These are phyloP conservation scores for Adrianichthys oophorus DNA, from an alignment of 2,797 vertebrate genomes.

Conservation along the genomic window DNA sequence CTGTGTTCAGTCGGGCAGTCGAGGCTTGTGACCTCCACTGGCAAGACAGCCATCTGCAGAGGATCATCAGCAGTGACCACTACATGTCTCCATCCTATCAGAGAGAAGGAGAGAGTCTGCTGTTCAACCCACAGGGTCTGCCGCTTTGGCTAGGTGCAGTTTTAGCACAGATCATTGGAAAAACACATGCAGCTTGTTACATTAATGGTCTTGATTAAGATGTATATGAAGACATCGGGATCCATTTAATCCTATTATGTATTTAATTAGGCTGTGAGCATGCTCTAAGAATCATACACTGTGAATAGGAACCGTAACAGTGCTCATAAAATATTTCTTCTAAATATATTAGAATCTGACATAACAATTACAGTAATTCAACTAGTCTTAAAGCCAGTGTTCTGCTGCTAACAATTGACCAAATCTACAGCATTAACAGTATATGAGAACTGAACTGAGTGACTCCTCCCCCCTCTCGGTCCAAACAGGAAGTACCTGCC, in stretches of 20 bases:
- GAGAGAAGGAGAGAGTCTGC: conserved; percentile 90
- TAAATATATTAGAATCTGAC: conserved; percentile 39
- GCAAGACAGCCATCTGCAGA: conserved; percentile 98
- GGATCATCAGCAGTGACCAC: conserved; percentile 97
- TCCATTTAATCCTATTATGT: background rate
- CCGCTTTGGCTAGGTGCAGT: conserved; percentile 91
- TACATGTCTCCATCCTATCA: conserved; percentile 93
- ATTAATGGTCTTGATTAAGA: background rate
- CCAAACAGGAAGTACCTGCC: too few relatives aligned
- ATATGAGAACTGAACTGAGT: conserved; percentile 39
- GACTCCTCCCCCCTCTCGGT: too few relatives aligned
- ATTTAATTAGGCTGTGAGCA: background rate
- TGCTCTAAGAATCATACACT: background rate
- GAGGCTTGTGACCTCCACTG: conserved; percentile 97
- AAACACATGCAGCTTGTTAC: background rate
- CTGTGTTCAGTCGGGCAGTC: conserved; percentile 92
- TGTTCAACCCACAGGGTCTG: conserved; percentile 95
- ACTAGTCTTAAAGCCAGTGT: conserved; percentile 65
- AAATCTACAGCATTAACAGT: conserved; percentile 73
- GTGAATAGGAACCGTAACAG: background rate
- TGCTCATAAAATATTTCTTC: conserved; percentile 12
- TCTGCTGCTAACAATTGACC: conserved; percentile 69
- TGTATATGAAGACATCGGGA: background rate
- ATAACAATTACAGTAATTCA: conserved; percentile 47
- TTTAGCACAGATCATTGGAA: background rate